A percentile compares a stretch with the other conserved stretches of the same genome.
phyloP scores from a whole-genome alignment of 2,888 invertebrate species.

The Nasonovia ribisnigri region DNA sequence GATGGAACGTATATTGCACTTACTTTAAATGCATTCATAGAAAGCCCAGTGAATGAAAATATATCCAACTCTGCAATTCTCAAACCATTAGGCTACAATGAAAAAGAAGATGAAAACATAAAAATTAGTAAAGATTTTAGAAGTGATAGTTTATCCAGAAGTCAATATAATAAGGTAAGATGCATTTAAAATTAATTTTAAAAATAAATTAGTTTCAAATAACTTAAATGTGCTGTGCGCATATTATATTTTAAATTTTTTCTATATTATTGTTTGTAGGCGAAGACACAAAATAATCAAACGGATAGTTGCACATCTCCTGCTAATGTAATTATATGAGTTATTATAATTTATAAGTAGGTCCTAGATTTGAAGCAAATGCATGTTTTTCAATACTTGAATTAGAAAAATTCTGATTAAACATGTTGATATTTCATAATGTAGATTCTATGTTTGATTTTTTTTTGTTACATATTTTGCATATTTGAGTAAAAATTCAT shows the following conservation, averaged over 20 bases:
- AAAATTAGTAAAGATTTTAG: slow-evolving; percentile 56
- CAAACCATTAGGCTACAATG: slow-evolving; percentile 36
- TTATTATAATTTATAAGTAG: neutral
- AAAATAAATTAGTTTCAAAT: neutral
- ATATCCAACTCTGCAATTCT: slow-evolving; percentile 33
- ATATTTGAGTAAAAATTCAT: neutral
- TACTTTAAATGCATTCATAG: slow-evolving; percentile 6
- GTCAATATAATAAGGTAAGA: slow-evolving; percentile 52
- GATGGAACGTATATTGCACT: neutral
- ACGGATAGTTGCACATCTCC: slow-evolving; percentile 25
- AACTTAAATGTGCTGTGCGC: neutral
- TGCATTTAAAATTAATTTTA: neutral
- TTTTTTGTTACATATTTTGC: neutral
- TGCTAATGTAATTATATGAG: slow-evolving; percentile 49
- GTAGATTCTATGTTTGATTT: neutral
- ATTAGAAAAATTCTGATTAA: neutral
- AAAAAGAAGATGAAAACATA: slow-evolving; percentile 43
- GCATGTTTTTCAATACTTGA: neutral
- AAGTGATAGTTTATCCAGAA: slow-evolving; percentile 59
- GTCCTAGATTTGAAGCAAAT: neutral
- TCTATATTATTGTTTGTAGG: slow-evolving; percentile 27
- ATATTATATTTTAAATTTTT: too few relatives aligned
- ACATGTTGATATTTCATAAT: neutral
- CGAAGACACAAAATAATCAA: slow-evolving; percentile 29
- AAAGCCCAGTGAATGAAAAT: slow-evolving; percentile 45